Base-by-base conservation (phyloP, 2,797 vertebrate species). In the Cichlasoma orientale region DNA sequence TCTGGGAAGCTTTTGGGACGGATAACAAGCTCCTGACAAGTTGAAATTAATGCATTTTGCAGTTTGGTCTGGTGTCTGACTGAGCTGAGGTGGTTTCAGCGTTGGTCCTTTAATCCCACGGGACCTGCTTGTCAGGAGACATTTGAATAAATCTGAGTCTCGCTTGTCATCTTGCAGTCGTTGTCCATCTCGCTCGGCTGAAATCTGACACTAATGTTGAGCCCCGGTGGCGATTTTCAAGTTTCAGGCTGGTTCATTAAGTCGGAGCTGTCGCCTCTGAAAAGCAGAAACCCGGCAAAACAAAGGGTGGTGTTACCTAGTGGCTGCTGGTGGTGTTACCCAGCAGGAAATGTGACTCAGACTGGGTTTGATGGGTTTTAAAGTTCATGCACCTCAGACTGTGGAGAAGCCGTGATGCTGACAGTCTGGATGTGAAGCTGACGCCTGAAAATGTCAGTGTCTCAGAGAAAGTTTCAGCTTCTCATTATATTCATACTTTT, bases 401-500 rank as follows among this genome's bases (percentile, higher is more conserved):
- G 63, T 50, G 63, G 25, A 50, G 63, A 29, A 44, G 63, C 18
- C 7, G 44, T 12, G 47, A 36, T 23, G 63, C 68, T 55, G 79
- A 79, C 79, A 53, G 80, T 29, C 0, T 19, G 61, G 5, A 19
- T 66, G 59, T 63, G 21, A 44, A 47, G 38, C 61, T 19, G 63
- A 68, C 41, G 16, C 41, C 25, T 68, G 61, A 29, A 66, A 66
- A 68, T 13, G 3, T 72, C 68, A 18, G 18, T n/a, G 52, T 58
- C 33, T 58, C 13, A 0, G 36, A 36, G 44, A 77, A 83, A 83
- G 75, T 72, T 88, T 25, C 53, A 56, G 56, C 54, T 27, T 59
- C 81, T 83, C 83, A n/a, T 83, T 79, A 76, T 8, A 25, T 7
- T 75, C 55, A 54, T 23, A 73, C 38, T 78, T 77, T 5, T 68